Evolutionary conservation across 2,888 invertebrate species (phyloP), one percentile per base, ranked within the genome.

Genomic region (Agrotis puta): DNA sequence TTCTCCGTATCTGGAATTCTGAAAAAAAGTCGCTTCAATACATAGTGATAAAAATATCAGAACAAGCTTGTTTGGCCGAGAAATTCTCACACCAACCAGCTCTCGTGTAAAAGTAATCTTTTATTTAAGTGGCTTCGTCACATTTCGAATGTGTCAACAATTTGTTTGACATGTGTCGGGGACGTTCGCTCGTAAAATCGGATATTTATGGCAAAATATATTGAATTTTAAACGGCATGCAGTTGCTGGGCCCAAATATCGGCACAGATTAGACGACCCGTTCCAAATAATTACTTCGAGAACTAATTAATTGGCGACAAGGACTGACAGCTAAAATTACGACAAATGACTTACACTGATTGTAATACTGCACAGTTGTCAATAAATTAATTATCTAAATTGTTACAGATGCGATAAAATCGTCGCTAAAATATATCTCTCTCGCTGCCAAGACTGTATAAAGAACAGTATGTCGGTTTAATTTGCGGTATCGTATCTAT

Each of bases 151-250:
- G 91, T 93, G 94, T 92, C 91, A 93, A 92, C 91, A 92, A 93
- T 92, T 93, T 93, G 93, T 94, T 94, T 94, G 94, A 94, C 94
- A 94, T 92, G 87, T 94, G 94, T 93, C 90, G 78, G 88, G 90
- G 89, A 90, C 90, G 90, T 90, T 85, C 70, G 88, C 83, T 90
- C 94, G 89, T 94, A 93, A 94, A 93, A 87, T 85, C 74, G 80
- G 77, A 88, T 89, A 88, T 94, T 94, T 93, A 94, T 89, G 94
- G 89, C 89, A 85, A 91, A 92, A 92, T 90, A 89, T 92, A 93
- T 93, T 88, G 90, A 91, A 90, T 87, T 92, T 92, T 92, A 93
- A 92, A 92, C 90, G 89, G 86, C 88, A 82, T 88, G 85, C 88
- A 88, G 87, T 87, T 81, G 80, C 79, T 71, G 59, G 71, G 71